Conservation (phyloP, 2,113 vertebrate genomes). For the Varanus salvator region DNA sequence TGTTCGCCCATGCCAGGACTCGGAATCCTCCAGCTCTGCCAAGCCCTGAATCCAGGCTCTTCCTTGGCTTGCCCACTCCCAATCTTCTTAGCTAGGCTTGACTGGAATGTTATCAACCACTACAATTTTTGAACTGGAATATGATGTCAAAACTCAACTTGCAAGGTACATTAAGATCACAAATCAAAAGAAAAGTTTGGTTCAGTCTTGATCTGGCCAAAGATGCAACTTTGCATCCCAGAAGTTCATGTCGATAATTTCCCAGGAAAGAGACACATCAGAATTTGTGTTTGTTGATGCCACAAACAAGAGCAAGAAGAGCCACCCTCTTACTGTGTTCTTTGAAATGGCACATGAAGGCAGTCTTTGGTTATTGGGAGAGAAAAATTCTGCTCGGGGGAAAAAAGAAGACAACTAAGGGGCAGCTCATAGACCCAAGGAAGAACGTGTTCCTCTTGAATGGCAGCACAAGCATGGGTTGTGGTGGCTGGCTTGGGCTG, state of each 20-base stretch:
- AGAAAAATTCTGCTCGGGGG: not conserved
- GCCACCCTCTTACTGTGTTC: not conserved
- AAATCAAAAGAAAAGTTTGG: not conserved
- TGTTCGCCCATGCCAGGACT: not conserved
- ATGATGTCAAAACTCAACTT: too few species aligned
- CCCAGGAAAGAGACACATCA: not conserved
- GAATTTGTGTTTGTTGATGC: not conserved
- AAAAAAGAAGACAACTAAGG: not conserved
- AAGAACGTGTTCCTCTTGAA: too few species aligned
- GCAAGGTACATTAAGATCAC: too few species aligned
- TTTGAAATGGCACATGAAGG: not conserved
- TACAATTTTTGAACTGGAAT: not conserved
- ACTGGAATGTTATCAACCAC: not conserved
- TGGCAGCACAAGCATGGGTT: not conserved
- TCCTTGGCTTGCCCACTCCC: not conserved
- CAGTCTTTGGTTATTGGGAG: constrained; percentile 14
- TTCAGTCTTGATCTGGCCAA: not conserved
- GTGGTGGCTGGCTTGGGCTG: not conserved
- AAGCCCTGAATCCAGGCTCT: not conserved
- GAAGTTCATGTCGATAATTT: not conserved
- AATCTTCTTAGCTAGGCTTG: too few species aligned
- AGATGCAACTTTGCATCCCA: not conserved
- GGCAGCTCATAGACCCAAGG: not conserved
- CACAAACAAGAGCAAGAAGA: not conserved
- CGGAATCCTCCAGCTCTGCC: too few species aligned